Evolutionary conservation across 2,888 invertebrate genomes (phyloP).

Genomic region (Odiellus spinosus): DNA sequence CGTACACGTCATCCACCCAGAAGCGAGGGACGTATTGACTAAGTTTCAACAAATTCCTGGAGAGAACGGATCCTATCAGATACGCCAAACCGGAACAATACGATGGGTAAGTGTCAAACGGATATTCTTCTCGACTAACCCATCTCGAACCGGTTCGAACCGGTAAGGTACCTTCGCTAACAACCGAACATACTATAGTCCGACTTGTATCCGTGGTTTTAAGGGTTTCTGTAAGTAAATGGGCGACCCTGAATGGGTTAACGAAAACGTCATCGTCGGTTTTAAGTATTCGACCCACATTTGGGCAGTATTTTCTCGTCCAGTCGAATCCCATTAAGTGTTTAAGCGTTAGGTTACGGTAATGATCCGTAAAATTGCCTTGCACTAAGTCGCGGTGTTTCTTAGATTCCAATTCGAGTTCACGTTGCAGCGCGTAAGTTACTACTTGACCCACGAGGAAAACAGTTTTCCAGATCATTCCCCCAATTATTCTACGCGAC

Average conservation of each 20-base stretch:
- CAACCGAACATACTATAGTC: slow-evolving; percentile 17
- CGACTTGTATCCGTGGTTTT: background rate
- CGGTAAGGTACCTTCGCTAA: slow-evolving; percentile 35
- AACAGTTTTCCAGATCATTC: slow-evolving; percentile 38
- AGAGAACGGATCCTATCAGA: slow-evolving; percentile 49
- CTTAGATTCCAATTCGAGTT: slow-evolving; percentile 36
- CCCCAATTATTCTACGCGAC: slow-evolving; percentile 3
- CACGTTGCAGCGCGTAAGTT: slow-evolving; percentile 28
- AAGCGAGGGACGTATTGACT: slow-evolving; percentile 52
- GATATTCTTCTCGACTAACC: slow-evolving; percentile 53
- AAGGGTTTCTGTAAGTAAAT: background rate
- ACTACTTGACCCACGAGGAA: slow-evolving; percentile 48
- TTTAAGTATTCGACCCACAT: slow-evolving; percentile 52
- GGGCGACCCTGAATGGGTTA: slow-evolving; percentile 31
- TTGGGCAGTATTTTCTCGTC: slow-evolving; percentile 50
- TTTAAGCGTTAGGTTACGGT: slow-evolving; percentile 67
- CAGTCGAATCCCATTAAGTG: slow-evolving; percentile 67
- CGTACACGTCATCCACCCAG: slow-evolving; percentile 80
- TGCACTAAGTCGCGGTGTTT: slow-evolving; percentile 51
- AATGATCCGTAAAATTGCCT: slow-evolving; percentile 57
- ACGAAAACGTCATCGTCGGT: slow-evolving; percentile 63
- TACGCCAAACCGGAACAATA: slow-evolving; percentile 76
- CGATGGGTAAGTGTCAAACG: slow-evolving; percentile 44
- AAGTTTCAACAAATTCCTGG: slow-evolving; percentile 39
- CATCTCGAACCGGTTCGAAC: slow-evolving; percentile 47